These are phyloP conservation scores for Gnatocerus cornutus DNA, from an alignment of 2,888 invertebrate genomes.

Conservation along the genomic window DNA sequence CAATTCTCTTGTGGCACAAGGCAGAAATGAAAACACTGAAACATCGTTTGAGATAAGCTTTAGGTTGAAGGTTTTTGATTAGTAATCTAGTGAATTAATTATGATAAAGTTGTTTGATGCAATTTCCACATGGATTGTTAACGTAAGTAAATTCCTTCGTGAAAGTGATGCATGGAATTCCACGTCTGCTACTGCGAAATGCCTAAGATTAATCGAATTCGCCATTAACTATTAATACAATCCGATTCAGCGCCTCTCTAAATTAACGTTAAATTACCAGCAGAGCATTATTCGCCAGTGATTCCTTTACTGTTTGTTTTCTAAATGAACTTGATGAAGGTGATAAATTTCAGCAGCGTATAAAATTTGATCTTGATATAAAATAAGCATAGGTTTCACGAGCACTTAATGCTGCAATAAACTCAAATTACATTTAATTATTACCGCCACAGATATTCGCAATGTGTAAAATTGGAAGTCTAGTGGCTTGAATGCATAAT, in stretches of 20 bases:
- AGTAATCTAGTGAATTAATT: slow-evolving; percentile 24
- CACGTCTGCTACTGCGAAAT: slow-evolving; percentile 18
- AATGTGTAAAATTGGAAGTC: slow-evolving; percentile 37
- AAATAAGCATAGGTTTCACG: slow-evolving; percentile 13
- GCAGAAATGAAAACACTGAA: slow-evolving; percentile 51
- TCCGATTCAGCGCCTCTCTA: slow-evolving; percentile 6
- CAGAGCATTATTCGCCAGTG: slow-evolving; percentile 12
- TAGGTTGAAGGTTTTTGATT: no score
- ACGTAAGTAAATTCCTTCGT: slow-evolving; percentile 26
- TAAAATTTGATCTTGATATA: slow-evolving; percentile 31
- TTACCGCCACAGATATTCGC: slow-evolving; percentile 31
- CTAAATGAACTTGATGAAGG: slow-evolving; percentile 15
- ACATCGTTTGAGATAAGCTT: no score
- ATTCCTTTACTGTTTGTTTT: slow-evolving; percentile 8
- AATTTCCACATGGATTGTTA: slow-evolving; percentile 27
- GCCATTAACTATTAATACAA: slow-evolving; percentile 22
- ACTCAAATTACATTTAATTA: slow-evolving; percentile 33
- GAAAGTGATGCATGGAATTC: slow-evolving; percentile 14
- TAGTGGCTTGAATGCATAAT: slow-evolving; percentile 25
- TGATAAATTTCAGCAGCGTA: slow-evolving; percentile 24
- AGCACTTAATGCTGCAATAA: slow-evolving; percentile 30
- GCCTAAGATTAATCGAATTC: slow-evolving; percentile 31
- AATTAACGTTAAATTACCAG: slow-evolving; percentile 18
- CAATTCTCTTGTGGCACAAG: slow-evolving; percentile 50
- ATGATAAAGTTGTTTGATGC: slow-evolving; percentile 31